phyloP scores from a whole-genome alignment of 1,140 invertebrate species.

The Ceratoteleas bidentatus region DNA sequence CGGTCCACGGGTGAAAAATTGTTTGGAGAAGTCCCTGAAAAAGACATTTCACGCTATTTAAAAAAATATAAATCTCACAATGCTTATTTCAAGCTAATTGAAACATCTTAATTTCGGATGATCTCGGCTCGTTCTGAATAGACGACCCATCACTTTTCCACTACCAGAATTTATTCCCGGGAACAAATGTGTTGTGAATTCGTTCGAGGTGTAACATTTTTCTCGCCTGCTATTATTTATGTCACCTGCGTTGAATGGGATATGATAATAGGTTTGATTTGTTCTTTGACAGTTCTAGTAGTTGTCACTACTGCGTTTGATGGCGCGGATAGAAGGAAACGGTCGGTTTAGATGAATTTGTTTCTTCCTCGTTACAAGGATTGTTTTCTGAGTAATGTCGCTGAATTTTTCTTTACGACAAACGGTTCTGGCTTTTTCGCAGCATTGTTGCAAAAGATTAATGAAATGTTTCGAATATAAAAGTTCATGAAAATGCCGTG shows the following conservation, averaged over 20 bases:
- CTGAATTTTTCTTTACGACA: too few species aligned
- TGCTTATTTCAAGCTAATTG: constrained; percentile 55
- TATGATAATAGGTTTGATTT: constrained; percentile 55
- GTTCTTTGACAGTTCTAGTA: constrained; percentile 45
- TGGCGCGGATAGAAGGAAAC: constrained; percentile 23
- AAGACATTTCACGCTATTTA: constrained; percentile 59
- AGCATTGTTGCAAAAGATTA: too few species aligned
- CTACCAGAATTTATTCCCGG: constrained; percentile 52
- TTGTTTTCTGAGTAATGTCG: constrained; percentile 34
- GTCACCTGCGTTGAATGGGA: constrained; percentile 17
- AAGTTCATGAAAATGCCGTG: too few species aligned
- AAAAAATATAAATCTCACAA: constrained; percentile 62
- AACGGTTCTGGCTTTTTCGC: too few species aligned
- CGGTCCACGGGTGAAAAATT: constrained; percentile 43
- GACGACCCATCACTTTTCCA: constrained; percentile 43
- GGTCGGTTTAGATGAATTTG: constrained; percentile 16
- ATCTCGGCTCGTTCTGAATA: constrained; percentile 33
- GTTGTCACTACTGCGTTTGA: constrained; percentile 49
- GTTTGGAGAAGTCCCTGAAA: constrained; percentile 58
- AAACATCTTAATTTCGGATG: constrained; percentile 62
- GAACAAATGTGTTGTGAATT: constrained; percentile 37
- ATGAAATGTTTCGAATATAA: too few species aligned
- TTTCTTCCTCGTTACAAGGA: constrained; percentile 20
- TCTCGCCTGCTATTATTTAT: constrained; percentile 53
- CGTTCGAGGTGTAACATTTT: constrained; percentile 59